These are phyloP conservation scores for Tetramorium simillimum DNA, from an alignment of 1,140 invertebrate genomes.

Conservation along the genomic window DNA sequence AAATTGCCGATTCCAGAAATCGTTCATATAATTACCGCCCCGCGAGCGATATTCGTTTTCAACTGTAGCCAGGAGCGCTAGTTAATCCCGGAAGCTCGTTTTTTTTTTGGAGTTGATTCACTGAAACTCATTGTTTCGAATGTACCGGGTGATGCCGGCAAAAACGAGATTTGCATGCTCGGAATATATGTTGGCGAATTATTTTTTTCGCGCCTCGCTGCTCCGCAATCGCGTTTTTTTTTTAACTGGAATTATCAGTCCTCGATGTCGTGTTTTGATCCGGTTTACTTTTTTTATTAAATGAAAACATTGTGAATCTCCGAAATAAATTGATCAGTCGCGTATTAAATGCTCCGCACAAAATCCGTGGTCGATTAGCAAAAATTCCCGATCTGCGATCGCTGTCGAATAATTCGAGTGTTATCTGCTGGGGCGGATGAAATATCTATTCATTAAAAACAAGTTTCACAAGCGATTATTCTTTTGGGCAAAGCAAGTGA, in stretches of 20 bases:
- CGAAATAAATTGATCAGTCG: conserved; percentile 54
- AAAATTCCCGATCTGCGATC: conserved; percentile 27
- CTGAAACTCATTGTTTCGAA: conserved; percentile 49
- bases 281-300: conserved; percentile 54
- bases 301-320: conserved; percentile 27
- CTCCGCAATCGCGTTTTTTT: conserved; percentile 25
- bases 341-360: conserved; percentile 35
- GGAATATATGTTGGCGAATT: conserved; percentile 48
- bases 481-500: background rate
- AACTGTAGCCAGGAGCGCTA: conserved; percentile 11
- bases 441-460: conserved; percentile 35
- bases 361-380: conserved; percentile 21
- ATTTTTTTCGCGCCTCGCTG: conserved; percentile 51
- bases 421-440: background rate
- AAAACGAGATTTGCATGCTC: conserved; percentile 54
- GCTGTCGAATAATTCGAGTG: conserved; percentile 17
- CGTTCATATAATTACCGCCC: conserved; percentile 49
- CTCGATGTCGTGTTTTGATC: conserved; percentile 46
- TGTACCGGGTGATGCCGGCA: conserved; percentile 45
- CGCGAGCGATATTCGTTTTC: conserved; percentile 48
- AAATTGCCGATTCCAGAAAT: conserved; percentile 46
- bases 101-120: conserved; percentile 43
- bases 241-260: conserved; percentile 41
- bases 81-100: conserved; percentile 37
- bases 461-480: conserved; percentile 9